Evolutionary conservation across 1,140 invertebrate species (phyloP), one percentile per base, ranked within the genome.

Genomic region (Chlorops oryzae): DNA sequence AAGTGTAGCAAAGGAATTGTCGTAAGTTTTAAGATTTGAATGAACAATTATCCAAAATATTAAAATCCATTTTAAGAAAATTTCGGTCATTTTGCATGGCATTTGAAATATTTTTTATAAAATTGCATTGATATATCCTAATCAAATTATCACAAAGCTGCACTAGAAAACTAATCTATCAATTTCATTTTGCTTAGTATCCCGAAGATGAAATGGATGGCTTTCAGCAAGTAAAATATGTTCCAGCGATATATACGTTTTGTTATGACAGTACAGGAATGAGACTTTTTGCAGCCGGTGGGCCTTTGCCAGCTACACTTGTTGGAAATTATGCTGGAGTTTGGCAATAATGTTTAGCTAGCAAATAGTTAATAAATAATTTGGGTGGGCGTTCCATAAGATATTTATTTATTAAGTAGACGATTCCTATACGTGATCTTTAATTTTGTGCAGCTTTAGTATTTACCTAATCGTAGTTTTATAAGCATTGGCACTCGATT

Each of bases 161-260:
- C n/a, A 41, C 2, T 50, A 37, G 2, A 2, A 2, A 47, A 38
- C n/a, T 50, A n/a, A n/a, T n/a, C n/a, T n/a, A n/a, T n/a, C n/a
- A n/a, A n/a, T n/a, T n/a, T n/a, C n/a, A n/a, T 57, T 55, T 47
- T 51, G 70, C 64, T 55, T 64, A 89, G 86, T 89, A 88, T 73
- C 86, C 87, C 1, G 87, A 90, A 61, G 88, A 91, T 65, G 87
- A 91, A 59, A 80, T 84, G 54, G 87, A 90, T 54, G 85, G 86
- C 32, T 83, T 86, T 59, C 86, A 88, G 74, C 86, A 89, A 59
- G 81, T 87, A 1, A 90, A 90, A 71, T 90, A 92, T 67, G 87
- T 88, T 17, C 90, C 92, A 38, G 92, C 93, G 13, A 92, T 96
- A 62, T 98, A 97, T 70, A 96, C 93, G 2, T 94, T 97, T 68